Evolutionary conservation across 2,797 vertebrate species (phyloP).

Genomic region (Phoxinus dragarum): DNA sequence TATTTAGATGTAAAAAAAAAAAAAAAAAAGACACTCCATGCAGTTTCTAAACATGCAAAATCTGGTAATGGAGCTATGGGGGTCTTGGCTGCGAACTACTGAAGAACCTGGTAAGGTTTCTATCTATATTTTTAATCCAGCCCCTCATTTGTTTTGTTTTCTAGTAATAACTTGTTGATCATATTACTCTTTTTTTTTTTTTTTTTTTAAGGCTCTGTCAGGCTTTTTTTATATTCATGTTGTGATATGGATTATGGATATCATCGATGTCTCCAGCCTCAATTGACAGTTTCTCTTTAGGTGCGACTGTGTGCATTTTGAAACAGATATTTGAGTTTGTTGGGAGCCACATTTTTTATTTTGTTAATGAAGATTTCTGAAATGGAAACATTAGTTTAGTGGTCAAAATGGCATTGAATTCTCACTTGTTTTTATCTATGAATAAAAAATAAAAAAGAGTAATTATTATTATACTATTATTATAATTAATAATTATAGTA

Average conservation of each 20-base stretch:
- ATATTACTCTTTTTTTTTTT: not conserved
- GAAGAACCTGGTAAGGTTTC: constrained; percentile 90
- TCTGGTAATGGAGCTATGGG: constrained; percentile 95
- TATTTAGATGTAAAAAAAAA: constrained; percentile 10
- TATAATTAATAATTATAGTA: no score
- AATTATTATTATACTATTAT: no score
- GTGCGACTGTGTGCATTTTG: constrained; percentile 57
- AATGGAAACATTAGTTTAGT: no score
- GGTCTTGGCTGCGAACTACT: constrained; percentile 97
- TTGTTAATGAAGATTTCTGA: not conserved
- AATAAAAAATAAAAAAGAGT: no score
- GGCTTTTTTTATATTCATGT: constrained; percentile 97
- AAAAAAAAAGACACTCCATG: constrained; percentile 84
- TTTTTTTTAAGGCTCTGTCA: constrained; percentile 83
- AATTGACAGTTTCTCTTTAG: constrained; percentile 98
- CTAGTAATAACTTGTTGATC: not conserved
- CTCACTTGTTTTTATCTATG: no score
- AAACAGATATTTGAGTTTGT: not conserved
- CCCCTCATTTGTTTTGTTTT: not conserved
- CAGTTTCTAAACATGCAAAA: constrained; percentile 97
- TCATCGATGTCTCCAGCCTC: constrained; percentile 94
- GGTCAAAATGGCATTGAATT: no score
- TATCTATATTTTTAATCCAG: not conserved
- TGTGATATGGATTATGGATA: constrained; percentile 91
- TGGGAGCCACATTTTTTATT: not conserved